These are phyloP conservation scores for Aquatica leii DNA, from an alignment of 2,888 invertebrate species.

Conservation along the genomic window DNA sequence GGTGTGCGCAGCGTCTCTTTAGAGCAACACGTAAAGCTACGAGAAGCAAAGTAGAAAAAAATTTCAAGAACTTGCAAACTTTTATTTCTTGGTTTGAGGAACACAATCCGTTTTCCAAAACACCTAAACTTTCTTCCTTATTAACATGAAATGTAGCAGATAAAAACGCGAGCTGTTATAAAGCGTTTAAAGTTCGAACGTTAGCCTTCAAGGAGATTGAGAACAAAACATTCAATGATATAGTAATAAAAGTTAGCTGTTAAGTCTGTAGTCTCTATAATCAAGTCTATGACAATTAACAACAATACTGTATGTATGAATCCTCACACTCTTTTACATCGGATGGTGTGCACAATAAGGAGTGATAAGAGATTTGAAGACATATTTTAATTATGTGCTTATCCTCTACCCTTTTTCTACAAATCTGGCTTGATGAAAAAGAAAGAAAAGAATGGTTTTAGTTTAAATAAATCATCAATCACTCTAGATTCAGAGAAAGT, in stretches of 20 bases:
- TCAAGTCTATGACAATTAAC: not conserved
- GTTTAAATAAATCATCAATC: not conserved
- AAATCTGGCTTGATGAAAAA: slow-evolving; percentile 1
- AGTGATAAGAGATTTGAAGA: not conserved
- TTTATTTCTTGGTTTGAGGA: slow-evolving; percentile 4
- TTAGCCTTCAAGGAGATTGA: slow-evolving; percentile 14
- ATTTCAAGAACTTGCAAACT: slow-evolving; percentile 13
- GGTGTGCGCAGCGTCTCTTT: slow-evolving; percentile 19
- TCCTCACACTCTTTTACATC: slow-evolving; percentile 7
- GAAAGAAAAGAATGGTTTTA: not conserved
- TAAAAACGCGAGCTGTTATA: slow-evolving; percentile 10
- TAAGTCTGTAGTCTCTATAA: slow-evolving; percentile 5
- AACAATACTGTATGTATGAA: slow-evolving; percentile 8
- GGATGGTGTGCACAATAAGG: slow-evolving; percentile 8
- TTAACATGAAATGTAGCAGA: slow-evolving; percentile 18
- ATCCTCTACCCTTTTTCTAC: not conserved
- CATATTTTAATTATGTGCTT: not conserved
- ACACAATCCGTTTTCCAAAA: slow-evolving; percentile 14
- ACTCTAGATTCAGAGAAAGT: not conserved
- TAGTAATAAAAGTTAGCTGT: not conserved
- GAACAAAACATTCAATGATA: not conserved
- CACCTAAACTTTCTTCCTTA: slow-evolving; percentile 19
- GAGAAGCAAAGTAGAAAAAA: slow-evolving; percentile 30
- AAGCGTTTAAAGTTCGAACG: slow-evolving; percentile 14
- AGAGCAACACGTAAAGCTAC: slow-evolving; percentile 39